Base-by-base conservation (phyloP, 2,113 vertebrate species). In the Hippocampus guttulatus region DNA sequence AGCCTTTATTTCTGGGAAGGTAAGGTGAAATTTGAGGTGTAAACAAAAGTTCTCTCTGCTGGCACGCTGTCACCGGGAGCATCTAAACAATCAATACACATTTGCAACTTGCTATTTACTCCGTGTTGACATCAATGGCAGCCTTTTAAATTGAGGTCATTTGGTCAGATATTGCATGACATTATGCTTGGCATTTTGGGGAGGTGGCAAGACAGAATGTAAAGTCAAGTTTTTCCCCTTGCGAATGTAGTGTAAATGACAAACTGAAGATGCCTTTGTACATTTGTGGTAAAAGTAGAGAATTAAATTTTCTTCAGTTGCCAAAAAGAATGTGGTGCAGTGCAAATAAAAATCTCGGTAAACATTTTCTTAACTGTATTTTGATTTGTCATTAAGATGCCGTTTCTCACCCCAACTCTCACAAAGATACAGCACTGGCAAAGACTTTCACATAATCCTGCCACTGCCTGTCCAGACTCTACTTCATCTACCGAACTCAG, bases 61-160 rank as follows among this genome's bases (percentile, higher is more conserved):
- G 89, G 82, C 90, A 80, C 69, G 79, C 81, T 87, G 89, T 91
- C 88, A 91, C 88, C 90, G 81, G 74, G 82, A 89, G 88, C 90
- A 88, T 90, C 90, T 92, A 93, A 93, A 93, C 92, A 93, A 93
- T 93, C 92, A 90, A 93, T 93, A 81, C 71, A 64, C 88, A 93
- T 93, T 93, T 93, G 92, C 92, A 93, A 91, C 81, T 92, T 93
- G 92, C 83, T 93, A 93, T 93, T 93, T 93, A 91, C 92, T 87
- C 79, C 88, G 74, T 91, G 88, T 92, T 92, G 91, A 92, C 88
- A 88, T 86, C 88, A 87, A 85, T 89, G 86, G 79, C 88, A 85
- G 84, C 84, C 85, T 87, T 89, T 90, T 91, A 90, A 85, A 87
- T 89, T 89, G 89, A 90, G 90, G 87, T 89, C 89, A 88, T 82